phyloP scores from a whole-genome alignment of 2,888 invertebrate genomes.

The Deilephila elpenor region DNA sequence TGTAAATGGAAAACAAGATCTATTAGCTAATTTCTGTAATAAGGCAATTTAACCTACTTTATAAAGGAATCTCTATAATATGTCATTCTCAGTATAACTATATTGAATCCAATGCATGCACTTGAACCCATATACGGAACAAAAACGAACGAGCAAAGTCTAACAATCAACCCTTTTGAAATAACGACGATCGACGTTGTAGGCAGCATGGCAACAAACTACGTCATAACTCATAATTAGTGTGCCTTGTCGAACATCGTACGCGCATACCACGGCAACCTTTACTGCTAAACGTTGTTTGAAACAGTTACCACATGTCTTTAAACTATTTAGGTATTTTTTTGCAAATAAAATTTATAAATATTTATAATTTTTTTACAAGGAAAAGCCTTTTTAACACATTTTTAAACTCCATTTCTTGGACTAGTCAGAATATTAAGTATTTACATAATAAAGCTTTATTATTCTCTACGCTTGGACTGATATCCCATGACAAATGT shows the following conservation, averaged over 20 bases:
- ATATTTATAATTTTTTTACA: too few species aligned
- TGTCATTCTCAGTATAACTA: neutral
- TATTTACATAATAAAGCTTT: too few species aligned
- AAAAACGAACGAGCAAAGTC: constrained; percentile 61
- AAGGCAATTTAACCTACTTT: too few species aligned
- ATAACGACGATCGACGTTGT: constrained; percentile 65
- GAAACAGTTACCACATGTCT: constrained; percentile 11
- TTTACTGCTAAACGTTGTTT: constrained; percentile 32
- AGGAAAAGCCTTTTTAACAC: too few species aligned
- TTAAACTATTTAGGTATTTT: neutral
- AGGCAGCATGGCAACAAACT: constrained; percentile 52
- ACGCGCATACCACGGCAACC: constrained; percentile 41
- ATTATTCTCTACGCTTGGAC: too few species aligned
- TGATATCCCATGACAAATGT: too few species aligned
- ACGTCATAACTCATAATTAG: constrained; percentile 28
- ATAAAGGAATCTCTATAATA: too few species aligned
- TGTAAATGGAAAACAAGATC: too few species aligned
- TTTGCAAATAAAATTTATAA: neutral
- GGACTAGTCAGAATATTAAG: too few species aligned
- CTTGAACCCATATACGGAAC: constrained; percentile 66
- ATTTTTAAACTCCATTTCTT: too few species aligned
- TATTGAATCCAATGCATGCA: constrained; percentile 61
- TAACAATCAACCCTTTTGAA: constrained; percentile 85
- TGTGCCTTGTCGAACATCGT: constrained; percentile 54
- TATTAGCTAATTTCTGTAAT: too few species aligned